Evolutionary conservation across 2,797 vertebrate genomes (phyloP), one percentile per base, ranked within the genome.

Genomic region (Characodon lateralis): DNA sequence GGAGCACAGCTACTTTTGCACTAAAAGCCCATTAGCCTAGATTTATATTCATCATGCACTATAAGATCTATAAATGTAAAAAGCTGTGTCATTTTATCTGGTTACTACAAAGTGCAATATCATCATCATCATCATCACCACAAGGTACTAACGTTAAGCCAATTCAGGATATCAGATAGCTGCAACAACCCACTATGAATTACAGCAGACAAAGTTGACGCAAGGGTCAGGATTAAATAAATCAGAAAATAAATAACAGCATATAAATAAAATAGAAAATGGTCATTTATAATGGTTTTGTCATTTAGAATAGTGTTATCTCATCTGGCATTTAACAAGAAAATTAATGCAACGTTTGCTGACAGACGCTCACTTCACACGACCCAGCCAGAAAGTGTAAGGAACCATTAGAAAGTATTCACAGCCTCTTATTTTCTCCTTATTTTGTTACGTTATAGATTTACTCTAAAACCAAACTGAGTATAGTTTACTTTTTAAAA

Each of bases 1-100:
- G 56, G 81, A 85, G 73, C 81, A 51, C 77, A 87, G 76, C 76
- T 76, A 77, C 79, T 82, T 90, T 84, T 82, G 78, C 87, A 90
- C 82, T 80, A 82, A 81, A 89, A 84, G 85, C 84, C 79, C 81
- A 78, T 88, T 76, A 87, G 73, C 79, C 65, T 76, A 71, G 75
- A 89, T 89, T 80, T 83, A 89, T 90, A 87, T 81, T 80, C 2
- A 88, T 77, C 91, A 93, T 93, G 92, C 92, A 88, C 87, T 83
- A 89, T 72, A 87, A 74, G 72, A 89, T 83, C 90, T 83, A 85
- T 70, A 83, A 80, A 86, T 74, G 71, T 81, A 87, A 88, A 87
- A 89, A 87, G 89, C 87, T 87, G 88, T 84, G 28, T 81, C 71
- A 69, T 82, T 70, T 88, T 48, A 63, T 77, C 68, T 59, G 66